Conservation (phyloP, 2,113 vertebrate species). For the Cottus gobio region DNA sequence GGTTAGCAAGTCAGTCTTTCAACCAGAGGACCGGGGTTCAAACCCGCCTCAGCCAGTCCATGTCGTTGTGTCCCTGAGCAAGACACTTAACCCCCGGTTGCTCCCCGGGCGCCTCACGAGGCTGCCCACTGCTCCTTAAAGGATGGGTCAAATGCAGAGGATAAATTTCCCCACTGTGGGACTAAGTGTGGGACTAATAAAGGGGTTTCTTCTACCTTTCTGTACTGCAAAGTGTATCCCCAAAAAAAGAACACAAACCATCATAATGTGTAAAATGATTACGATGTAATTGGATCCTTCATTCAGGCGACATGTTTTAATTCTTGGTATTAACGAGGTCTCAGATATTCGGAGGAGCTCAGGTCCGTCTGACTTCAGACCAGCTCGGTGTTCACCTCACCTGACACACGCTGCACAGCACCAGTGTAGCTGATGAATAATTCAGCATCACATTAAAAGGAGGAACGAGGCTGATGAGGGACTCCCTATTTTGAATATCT, state of each 20-base stretch:
- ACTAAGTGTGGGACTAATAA: no score
- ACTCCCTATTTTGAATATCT: background rate
- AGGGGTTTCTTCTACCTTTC: no score
- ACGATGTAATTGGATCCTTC: slow-evolving; percentile 4
- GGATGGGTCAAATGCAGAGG: no score
- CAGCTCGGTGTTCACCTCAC: slow-evolving; percentile 33
- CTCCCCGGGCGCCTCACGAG: no score
- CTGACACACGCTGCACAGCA: slow-evolving; percentile 35
- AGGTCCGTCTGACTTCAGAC: slow-evolving; percentile 42
- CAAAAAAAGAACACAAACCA: background rate
- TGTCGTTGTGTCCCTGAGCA: no score
- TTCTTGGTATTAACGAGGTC: slow-evolving; percentile 22
- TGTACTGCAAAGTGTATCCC: background rate
- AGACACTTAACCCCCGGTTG: no score
- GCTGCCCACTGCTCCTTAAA: no score
- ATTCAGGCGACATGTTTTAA: slow-evolving; percentile 24
- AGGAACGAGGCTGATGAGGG: slow-evolving; percentile 11
- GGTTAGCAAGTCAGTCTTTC: no score
- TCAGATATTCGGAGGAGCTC: slow-evolving; percentile 34
- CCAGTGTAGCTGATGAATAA: slow-evolving; percentile 34
- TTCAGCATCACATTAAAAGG: slow-evolving; percentile 20
- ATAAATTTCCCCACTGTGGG: no score
- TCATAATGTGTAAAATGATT: slow-evolving; percentile 21
- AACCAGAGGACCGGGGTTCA: no score
- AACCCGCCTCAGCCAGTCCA: no score